Conservation (phyloP, 2,888 invertebrate genomes). For the Balanococcus diminutus region DNA sequence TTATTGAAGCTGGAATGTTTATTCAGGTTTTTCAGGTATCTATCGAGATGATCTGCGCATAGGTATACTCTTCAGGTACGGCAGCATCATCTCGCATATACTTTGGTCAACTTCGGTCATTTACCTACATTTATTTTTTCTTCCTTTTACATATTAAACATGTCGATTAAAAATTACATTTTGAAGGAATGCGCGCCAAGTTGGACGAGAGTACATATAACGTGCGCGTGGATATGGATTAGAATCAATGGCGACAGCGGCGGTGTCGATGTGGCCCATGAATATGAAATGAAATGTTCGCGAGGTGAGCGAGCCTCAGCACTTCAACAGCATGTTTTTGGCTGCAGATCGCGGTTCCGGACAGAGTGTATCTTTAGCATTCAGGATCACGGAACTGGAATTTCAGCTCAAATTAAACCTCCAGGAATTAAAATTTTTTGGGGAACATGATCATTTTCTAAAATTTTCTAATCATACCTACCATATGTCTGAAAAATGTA, state of each 20-base stretch:
- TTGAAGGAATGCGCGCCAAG: background rate
- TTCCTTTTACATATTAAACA: background rate
- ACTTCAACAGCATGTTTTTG: background rate
- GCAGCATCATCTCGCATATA: background rate
- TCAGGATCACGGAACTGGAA: too few species aligned
- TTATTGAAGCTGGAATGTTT: conserved; percentile 49
- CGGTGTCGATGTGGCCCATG: background rate
- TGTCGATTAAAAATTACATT: conserved; percentile 31
- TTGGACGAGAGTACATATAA: background rate
- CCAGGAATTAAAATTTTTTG: too few species aligned
- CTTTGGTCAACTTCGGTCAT: conserved; percentile 53
- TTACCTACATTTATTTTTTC: conserved; percentile 44
- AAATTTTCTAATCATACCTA: too few species aligned
- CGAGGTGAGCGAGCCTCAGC: background rate
- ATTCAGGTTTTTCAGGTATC: conserved; percentile 53
- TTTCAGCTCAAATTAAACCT: too few species aligned
- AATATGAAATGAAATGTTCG: background rate
- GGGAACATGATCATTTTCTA: too few species aligned
- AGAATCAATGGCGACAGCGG: background rate
- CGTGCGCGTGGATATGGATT: background rate
- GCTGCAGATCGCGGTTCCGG: background rate
- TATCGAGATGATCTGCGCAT: conserved; percentile 45
- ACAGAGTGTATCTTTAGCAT: too few species aligned
- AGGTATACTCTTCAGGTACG: background rate
- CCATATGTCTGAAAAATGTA: too few species aligned